phyloP scores from a whole-genome alignment of 1,140 invertebrate species.

The Drosophila ananassae region DNA sequence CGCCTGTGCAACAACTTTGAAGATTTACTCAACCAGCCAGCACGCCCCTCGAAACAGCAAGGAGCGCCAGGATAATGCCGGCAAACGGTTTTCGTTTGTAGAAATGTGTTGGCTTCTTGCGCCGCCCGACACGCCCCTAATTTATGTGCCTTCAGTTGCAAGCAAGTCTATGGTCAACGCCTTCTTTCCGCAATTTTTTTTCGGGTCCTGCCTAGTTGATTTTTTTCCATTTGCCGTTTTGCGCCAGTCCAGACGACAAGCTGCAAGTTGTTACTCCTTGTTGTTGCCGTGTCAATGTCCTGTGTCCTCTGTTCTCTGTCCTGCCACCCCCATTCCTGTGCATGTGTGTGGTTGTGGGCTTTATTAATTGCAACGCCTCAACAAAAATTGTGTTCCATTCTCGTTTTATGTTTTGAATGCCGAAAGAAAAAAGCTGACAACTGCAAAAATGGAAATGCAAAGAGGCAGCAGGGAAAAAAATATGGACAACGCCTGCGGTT shows the following conservation, averaged over 20 bases:
- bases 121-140: constrained; percentile 66
- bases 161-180: constrained; percentile 64
- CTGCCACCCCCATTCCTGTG: background rate
- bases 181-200: constrained; percentile 58
- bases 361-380: constrained; percentile 81
- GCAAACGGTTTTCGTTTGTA: constrained; percentile 15
- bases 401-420: constrained; percentile 46
- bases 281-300: constrained; percentile 68
- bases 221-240: constrained; percentile 18
- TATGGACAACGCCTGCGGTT: constrained; percentile 62
- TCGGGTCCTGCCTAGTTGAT: constrained; percentile 20
- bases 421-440: constrained; percentile 50
- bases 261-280: constrained; percentile 37
- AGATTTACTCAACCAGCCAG: constrained; percentile 69
- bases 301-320: constrained; percentile 38
- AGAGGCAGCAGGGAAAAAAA: constrained; percentile 22
- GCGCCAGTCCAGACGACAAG: constrained; percentile 38
- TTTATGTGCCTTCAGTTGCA: constrained; percentile 79
- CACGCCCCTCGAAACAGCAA: constrained; percentile 23
- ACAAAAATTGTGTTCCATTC: constrained; percentile 69
- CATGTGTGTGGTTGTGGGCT: constrained; percentile 54
- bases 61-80: constrained; percentile 3
- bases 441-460: constrained; percentile 52
- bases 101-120: constrained; percentile 15
- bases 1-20: constrained; percentile 78